A percentile compares a stretch with the other conserved stretches of the same genome.
Conservation (phyloP, 2,797 vertebrate genomes). For the Pseudochromis fuscus region DNA sequence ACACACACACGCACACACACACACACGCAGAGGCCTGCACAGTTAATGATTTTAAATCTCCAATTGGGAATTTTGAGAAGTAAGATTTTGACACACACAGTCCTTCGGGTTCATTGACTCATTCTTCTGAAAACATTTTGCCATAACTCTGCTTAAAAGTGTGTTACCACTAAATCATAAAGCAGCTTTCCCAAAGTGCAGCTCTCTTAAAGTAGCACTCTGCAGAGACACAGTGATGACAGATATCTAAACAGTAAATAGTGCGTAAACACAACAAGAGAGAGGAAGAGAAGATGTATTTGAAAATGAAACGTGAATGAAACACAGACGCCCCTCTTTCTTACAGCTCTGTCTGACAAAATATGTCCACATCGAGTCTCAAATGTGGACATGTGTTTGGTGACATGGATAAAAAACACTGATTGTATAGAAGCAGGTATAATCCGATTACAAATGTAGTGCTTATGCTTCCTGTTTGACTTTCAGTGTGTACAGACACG, state of each 20-base stretch:
- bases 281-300: no score
- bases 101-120: background rate
- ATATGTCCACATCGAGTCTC: no score
- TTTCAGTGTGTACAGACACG: no score
- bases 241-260: background rate
- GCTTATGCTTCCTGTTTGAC: background rate
- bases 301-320: background rate
- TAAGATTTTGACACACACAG: constrained; percentile 3
- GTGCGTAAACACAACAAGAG: background rate
- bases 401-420: no score
- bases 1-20: background rate
- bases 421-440: background rate
- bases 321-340: background rate
- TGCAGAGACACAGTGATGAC: no score
- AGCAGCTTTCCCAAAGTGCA: background rate
- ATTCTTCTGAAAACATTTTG: background rate
- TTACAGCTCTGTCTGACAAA: no score
- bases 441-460: background rate
- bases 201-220: no score
- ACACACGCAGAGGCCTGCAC: no score
- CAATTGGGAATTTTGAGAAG: background rate
- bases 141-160: background rate
- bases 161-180: background rate
- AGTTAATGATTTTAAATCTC: background rate
- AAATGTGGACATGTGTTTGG: no score